These are phyloP conservation scores for Parasteatoda lunata DNA, from an alignment of 2,888 invertebrate species.

Conservation along the genomic window DNA sequence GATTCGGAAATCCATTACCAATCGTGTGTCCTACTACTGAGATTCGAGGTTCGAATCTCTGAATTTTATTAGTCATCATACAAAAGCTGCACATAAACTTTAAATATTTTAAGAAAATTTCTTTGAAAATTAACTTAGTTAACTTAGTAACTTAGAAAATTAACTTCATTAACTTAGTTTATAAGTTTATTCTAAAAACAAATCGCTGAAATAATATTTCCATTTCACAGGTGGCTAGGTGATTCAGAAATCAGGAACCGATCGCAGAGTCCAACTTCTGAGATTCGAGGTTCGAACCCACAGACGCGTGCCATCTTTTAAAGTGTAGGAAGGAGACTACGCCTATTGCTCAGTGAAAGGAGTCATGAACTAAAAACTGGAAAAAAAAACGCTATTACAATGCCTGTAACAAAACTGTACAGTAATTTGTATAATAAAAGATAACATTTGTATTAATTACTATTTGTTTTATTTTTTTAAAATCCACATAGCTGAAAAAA, in stretches of 20 bases:
- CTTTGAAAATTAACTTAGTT: too few relatives aligned
- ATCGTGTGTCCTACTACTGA: too few relatives aligned
- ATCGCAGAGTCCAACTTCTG: conserved; percentile 23
- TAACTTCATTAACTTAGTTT: too few relatives aligned
- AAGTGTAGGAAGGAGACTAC: conserved; percentile 36
- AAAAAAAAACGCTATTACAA: conserved; percentile 21
- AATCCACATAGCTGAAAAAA: neutral
- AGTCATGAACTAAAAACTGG: conserved; percentile 45
- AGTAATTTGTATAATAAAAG: conserved; percentile 66
- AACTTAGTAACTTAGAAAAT: too few relatives aligned
- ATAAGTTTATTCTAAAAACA: neutral
- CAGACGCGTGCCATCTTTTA: conserved; percentile 43
- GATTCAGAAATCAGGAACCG: conserved; percentile 32
- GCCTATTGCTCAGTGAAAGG: conserved; percentile 54
- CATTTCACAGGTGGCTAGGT: conserved; percentile 59
- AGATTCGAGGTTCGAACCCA: conserved; percentile 23
- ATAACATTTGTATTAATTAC: conserved; percentile 62
- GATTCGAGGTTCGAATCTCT: too few relatives aligned
- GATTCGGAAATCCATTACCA: too few relatives aligned
- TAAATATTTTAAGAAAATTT: too few relatives aligned
- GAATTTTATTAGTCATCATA: too few relatives aligned
- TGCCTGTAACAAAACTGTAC: conserved; percentile 48
- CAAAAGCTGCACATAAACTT: too few relatives aligned
- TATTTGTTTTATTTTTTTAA: conserved; percentile 20
- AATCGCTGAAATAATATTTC: conserved; percentile 28